Percentiles rank a stretch among this genome's conserved stretches.
Evolutionary conservation across 2,797 vertebrate species (phyloP).

Genomic region (Hyperoplus lanceolatus): DNA sequence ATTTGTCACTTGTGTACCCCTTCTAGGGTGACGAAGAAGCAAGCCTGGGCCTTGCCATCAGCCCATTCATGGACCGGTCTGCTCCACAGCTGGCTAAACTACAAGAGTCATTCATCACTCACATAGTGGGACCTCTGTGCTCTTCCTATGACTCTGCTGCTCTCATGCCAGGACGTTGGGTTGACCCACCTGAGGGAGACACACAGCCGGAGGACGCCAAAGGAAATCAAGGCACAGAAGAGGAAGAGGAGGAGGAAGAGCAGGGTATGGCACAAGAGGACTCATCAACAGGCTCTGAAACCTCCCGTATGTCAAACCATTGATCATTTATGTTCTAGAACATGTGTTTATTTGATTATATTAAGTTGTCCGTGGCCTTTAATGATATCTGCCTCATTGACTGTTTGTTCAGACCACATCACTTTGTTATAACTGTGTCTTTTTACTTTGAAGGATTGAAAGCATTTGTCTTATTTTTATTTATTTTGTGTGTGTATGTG

Average conservation of each 20-base stretch:
- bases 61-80: constrained; percentile 98
- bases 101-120: constrained; percentile 98
- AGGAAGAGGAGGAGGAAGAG: constrained; percentile 72
- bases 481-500: too few species aligned
- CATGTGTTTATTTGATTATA: not conserved
- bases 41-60: constrained; percentile 95
- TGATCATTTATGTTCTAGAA: not conserved
- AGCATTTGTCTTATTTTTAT: not conserved
- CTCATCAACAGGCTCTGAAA: constrained; percentile 86
- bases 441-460: not conserved
- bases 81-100: constrained; percentile 96
- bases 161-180: constrained; percentile 96
- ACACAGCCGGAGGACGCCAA: constrained; percentile 75
- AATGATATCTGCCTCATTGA: not conserved
- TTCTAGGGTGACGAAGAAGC: constrained; percentile 96
- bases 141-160: constrained; percentile 94
- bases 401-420: not conserved
- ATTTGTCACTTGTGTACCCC: constrained; percentile 2
- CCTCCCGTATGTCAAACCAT: constrained; percentile 78
- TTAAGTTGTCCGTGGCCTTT: not conserved
- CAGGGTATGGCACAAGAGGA: constrained; percentile 82
- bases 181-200: constrained; percentile 83
- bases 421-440: not conserved
- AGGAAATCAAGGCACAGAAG: constrained; percentile 67
- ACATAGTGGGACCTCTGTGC: constrained; percentile 97